phyloP scores from a whole-genome alignment of 2,113 vertebrate genomes.

The Bungarus multicinctus region DNA sequence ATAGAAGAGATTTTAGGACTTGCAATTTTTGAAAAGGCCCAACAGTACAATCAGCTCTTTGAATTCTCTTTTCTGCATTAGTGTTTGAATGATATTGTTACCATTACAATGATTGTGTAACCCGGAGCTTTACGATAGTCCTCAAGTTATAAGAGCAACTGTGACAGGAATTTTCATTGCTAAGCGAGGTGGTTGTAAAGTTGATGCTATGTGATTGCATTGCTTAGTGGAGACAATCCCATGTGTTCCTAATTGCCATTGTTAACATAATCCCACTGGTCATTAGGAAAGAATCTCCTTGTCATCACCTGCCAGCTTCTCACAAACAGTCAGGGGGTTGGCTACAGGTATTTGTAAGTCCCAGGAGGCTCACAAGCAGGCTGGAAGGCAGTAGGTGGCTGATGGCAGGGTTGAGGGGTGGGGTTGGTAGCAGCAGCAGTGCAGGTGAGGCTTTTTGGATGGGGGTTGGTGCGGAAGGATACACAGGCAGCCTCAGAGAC shows the following conservation, averaged over 20 bases:
- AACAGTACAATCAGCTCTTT: background rate
- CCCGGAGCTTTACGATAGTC: background rate
- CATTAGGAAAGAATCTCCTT: background rate
- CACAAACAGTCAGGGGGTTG: background rate
- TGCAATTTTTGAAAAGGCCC: background rate
- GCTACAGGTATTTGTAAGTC: background rate
- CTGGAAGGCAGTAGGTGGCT: background rate
- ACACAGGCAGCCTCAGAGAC: background rate
- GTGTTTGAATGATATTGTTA: background rate
- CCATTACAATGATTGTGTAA: background rate
- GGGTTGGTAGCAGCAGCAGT: background rate
- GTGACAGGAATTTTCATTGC: background rate
- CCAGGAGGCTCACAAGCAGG: background rate
- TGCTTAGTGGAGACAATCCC: background rate
- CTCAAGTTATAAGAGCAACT: background rate
- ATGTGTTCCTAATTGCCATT: background rate
- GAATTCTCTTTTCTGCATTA: background rate
- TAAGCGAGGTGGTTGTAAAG: background rate
- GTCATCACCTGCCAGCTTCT: background rate
- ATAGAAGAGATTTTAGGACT: background rate
- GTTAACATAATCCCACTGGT: background rate
- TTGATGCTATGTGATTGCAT: too few relatives aligned
- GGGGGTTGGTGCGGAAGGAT: background rate
- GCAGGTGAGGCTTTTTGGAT: background rate
- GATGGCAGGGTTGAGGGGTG: background rate